These are phyloP conservation scores for Vombatus ursinus DNA, from an alignment of 2,113 vertebrate species.

Conservation along the genomic window DNA sequence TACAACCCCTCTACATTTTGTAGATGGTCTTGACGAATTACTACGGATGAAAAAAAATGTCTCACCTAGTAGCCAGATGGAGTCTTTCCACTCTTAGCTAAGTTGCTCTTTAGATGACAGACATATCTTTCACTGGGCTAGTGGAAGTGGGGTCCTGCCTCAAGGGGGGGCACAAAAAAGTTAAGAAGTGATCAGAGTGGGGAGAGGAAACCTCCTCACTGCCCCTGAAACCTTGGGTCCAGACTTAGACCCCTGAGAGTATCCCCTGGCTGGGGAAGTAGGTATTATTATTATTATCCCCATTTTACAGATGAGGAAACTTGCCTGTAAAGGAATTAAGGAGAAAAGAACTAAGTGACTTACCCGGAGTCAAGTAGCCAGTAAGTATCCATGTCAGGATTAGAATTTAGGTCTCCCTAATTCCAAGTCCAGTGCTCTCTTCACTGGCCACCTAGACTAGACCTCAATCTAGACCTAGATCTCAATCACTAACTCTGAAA, in stretches of 20 bases:
- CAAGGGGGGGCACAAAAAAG: not conserved
- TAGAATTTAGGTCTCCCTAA: not conserved
- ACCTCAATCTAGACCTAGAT: not conserved
- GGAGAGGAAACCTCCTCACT: not conserved
- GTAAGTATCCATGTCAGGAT: not conserved
- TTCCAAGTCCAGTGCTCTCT: not conserved
- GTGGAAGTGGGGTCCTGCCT: not conserved
- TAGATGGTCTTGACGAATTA: not conserved
- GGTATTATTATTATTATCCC: not conserved
- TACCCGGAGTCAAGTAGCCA: not conserved
- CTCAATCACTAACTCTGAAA: not conserved
- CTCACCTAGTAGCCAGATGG: not conserved
- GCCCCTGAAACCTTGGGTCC: not conserved
- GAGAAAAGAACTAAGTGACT: not conserved
- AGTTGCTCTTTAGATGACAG: not conserved
- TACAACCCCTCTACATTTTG: not conserved
- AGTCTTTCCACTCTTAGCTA: not conserved
- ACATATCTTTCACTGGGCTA: not conserved
- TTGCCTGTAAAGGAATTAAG: not conserved
- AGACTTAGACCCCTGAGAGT: not conserved
- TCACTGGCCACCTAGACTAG: not conserved
- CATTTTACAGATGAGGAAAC: not conserved
- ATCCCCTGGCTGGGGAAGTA: not conserved
- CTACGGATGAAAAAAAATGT: not conserved
- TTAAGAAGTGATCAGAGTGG: not conserved